Evolutionary conservation across 2,113 vertebrate genomes (phyloP).

Genomic region (Tamias sibiricus): DNA sequence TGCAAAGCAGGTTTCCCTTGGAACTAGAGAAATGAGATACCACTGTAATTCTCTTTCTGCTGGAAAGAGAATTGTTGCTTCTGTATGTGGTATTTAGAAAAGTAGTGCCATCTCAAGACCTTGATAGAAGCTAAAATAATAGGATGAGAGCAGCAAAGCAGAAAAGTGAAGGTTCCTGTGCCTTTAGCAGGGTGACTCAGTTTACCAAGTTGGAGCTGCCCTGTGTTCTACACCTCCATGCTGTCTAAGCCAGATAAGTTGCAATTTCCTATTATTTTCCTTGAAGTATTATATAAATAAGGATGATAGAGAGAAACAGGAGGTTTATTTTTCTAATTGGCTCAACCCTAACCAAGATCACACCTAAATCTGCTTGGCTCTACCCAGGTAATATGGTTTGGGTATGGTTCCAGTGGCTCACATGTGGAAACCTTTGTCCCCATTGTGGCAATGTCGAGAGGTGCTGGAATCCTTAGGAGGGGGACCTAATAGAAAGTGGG

Average conservation of each 20-base stretch:
- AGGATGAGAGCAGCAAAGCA: background rate
- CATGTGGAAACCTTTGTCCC: fast-evolving
- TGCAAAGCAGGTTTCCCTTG: background rate
- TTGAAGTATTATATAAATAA: background rate
- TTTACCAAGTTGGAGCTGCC: background rate
- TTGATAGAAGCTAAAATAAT: background rate
- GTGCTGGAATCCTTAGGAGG: too few relatives aligned
- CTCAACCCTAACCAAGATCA: background rate
- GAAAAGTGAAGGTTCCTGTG: background rate
- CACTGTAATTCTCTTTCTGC: background rate
- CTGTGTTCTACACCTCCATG: background rate
- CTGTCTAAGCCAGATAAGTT: background rate
- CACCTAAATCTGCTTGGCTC: background rate
- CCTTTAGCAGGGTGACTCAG: background rate
- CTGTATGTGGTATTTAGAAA: background rate
- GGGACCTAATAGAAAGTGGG: background rate
- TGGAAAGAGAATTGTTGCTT: background rate
- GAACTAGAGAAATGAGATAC: background rate
- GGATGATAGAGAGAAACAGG: background rate
- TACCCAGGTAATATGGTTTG: background rate
- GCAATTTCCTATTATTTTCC: background rate
- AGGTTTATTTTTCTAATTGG: background rate
- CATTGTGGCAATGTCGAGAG: background rate
- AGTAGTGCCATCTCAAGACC: background rate
- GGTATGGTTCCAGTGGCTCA: too few relatives aligned